Evolutionary conservation across 2,888 invertebrate species (phyloP), one percentile per base, ranked within the genome.

Genomic region (Galeopsomyia nigrocyanea): DNA sequence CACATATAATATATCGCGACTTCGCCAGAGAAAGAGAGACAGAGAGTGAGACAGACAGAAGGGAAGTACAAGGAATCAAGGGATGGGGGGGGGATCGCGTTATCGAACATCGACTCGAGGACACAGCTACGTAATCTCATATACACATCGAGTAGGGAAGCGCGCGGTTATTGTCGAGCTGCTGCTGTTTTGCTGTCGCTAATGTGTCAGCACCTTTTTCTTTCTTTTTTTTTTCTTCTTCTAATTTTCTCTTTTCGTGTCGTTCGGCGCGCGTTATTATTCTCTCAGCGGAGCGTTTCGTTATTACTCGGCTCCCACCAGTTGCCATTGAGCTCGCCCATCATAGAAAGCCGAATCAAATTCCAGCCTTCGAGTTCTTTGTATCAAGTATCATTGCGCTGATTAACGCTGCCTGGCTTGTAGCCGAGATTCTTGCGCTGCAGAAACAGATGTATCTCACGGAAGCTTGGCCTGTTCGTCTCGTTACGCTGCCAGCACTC

Each of bases 401-500:
- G 39, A 39, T 39, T 39, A 39, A 39, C 73, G 66, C 79, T 78
- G 69, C 78, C 80, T 64, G 83, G 84, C 72, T 85, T 85, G 77
- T 84, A 86, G 69, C 90, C 92, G 77, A 93, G 88, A 86, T 93
- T 93, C 87, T 94, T 94, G 81, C 93, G 88, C 85, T 93, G 94
- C 77, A 95, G 89, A 87, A 95, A 95, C 86, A 95, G 89, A 87
- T 95, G 94, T 81, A 95, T 95, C 86, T 95, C 95, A 75, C 92
- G 89, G 87, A 95, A 95, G 80, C 91, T 92, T 58, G 95, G 95
- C 71, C 95, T 88, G 86, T 92, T 91, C 53, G 90, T 88, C 80
- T 94, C 94, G 83, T 92, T 92, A 66, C 93, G 88, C 83, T 94
- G 93, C 95, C 95, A 95, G 84, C 95, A 95, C 83, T 95, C 95